These are phyloP conservation scores for Lithosia quadra DNA, from an alignment of 2,888 invertebrate species.

Conservation along the genomic window DNA sequence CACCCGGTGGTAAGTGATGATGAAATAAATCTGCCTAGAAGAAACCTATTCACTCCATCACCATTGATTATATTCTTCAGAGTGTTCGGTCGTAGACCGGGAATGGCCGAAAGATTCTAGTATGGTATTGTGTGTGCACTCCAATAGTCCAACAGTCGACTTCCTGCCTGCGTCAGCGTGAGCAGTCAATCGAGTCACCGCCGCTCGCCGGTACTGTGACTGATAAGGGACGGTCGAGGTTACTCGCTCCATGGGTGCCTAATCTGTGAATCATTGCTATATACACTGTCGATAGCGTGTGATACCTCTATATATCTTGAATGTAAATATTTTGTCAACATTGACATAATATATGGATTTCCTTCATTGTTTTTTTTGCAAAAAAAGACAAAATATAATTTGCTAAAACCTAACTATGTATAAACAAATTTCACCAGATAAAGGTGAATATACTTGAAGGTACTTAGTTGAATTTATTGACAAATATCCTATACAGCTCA, in stretches of 20 bases:
- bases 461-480: no score
- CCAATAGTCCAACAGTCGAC: constrained; percentile 58
- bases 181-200: constrained; percentile 55
- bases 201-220: constrained; percentile 48
- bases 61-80: not conserved
- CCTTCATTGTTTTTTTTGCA: not conserved
- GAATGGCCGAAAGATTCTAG: constrained; percentile 9
- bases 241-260: constrained; percentile 31
- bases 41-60: no score
- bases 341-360: not conserved
- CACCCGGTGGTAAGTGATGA: no score
- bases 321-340: not conserved
- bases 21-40: not conserved
- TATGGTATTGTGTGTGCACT: constrained; percentile 29
- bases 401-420: no score
- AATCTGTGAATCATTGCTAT: constrained; percentile 18
- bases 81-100: not conserved
- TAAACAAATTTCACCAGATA: no score
- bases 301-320: constrained; percentile 12
- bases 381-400: not conserved
- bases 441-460: no score
- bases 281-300: not conserved
- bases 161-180: constrained; percentile 61
- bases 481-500: no score
- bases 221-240: constrained; percentile 70